Evolutionary conservation across 2,888 invertebrate genomes (phyloP), one percentile per base, ranked within the genome.

Genomic region (Pimpla rufipes): DNA sequence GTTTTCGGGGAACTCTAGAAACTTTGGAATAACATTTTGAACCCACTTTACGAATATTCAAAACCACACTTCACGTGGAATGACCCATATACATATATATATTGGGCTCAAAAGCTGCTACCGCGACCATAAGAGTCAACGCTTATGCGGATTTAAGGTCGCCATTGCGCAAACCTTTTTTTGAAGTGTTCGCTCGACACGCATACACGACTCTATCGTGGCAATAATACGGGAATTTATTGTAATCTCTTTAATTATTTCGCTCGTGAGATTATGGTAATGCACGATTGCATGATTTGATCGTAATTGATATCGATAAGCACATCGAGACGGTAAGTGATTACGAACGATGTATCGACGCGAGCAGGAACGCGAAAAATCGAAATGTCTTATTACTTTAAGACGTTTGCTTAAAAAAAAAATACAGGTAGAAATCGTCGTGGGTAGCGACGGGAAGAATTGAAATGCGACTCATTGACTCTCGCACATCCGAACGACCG

Each of bases 141-240:
- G 42, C 55, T 16, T 57, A 35, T 21, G 55, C 42, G 55, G 40
- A 71, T 59, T 73, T 45, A 45, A 73, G 40, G 35, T 6, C 73
- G 47, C 11, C 35, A 52, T 52, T 68, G 37, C 68, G 37, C 52
- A 52, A 21, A 42, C 6, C 42, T 59, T 59, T 59, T n/a, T 73
- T 73, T 73, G 4, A 29, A 67, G 23, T 29, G 35, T 50, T 29
- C 16, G 21, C 23, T 18, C 68, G n/a, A 21, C 55, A 21, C 29
- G 29, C 4, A 55, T 23, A 40, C n/a, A 13, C 52, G n/a, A 23
- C 47, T 47, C n/a, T 66, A 45, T 68, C 55, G 23, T 10, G 40
- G 23, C 10, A 42, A 57, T 71, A 71, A 71, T 71, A 45, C 21
- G n/a, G 13, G 23, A 47, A 73, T 59, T 73, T 73, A 59, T 45